Conservation (phyloP, 1,140 invertebrate species). For the Pemphigus obesinymphae region DNA sequence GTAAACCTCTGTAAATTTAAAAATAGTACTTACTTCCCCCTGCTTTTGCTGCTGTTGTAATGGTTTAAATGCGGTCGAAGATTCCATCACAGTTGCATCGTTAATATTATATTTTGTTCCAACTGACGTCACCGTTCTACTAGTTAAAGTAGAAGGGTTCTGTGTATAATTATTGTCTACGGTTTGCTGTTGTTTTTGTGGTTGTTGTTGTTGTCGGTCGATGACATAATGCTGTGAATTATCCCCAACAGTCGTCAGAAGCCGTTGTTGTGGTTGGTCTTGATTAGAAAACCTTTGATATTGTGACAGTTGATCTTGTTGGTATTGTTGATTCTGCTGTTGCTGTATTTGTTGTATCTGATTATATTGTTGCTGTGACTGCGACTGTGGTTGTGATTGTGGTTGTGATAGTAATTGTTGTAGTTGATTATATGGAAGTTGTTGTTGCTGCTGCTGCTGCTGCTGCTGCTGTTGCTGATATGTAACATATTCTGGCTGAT, state of each 20-base stretch:
- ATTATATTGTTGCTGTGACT: background rate
- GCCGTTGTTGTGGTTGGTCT: background rate
- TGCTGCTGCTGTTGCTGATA: slow-evolving; percentile 12
- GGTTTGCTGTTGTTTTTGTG: background rate
- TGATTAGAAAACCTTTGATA: slow-evolving; percentile 11
- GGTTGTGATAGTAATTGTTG: slow-evolving; percentile 28
- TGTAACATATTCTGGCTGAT: slow-evolving; percentile 36
- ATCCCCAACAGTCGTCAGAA: background rate
- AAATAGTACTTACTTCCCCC: background rate
- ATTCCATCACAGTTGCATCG: slow-evolving; percentile 14
- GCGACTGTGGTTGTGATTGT: background rate
- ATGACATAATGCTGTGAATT: background rate
- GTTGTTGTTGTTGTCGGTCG: background rate
- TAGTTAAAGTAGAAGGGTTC: too few relatives aligned
- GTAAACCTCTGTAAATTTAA: too few relatives aligned
- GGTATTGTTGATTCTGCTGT: background rate
- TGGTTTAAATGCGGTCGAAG: slow-evolving; percentile 31
- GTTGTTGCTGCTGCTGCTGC: slow-evolving; percentile 29
- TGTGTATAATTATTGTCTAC: too few relatives aligned
- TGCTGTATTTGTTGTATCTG: slow-evolving; percentile 17
- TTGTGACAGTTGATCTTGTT: slow-evolving; percentile 16
- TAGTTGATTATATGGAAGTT: background rate
- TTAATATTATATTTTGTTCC: too few relatives aligned
- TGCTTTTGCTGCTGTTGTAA: slow-evolving; percentile 32
- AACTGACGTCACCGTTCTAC: too few relatives aligned